Base-by-base conservation (phyloP, 1,140 invertebrate genomes). In the Paracyclopina nana region DNA sequence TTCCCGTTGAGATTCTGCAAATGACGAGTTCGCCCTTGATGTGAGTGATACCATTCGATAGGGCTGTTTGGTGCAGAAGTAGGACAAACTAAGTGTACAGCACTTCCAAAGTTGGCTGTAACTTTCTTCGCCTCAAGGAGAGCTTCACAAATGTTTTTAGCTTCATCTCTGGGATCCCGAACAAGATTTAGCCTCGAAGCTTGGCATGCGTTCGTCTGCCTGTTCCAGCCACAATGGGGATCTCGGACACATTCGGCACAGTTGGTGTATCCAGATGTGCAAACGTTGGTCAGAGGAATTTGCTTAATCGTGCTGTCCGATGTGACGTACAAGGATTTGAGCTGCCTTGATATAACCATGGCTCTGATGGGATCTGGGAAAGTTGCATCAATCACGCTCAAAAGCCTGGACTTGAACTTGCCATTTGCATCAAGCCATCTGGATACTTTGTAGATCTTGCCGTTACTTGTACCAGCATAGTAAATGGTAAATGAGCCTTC, bases 191-290 rank as follows among this genome's bases (percentile, higher is more conserved):
- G 52, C 9, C 45, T n/a, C 58, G 84, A 86, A 12, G 82, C 78
- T 57, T 78, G 75, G 65, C 84, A 88, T 27, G 75, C 75, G 52
- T 76, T 78, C 12, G 73, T 72, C 54, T 86, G 81, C 56, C 81
- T 77, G 60, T 87, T 82, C 84, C 84, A 87, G 12, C 83, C 84
- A 60, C 84, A 88, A 62, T 87, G 86, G 0, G 83, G 84, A 68
- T 88, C 84, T 57, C 78, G 75, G 18, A 84, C 80, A 65, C 83
- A 88, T 22, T 81, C 71, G 46, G 85, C 72, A 62, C 84, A 88
- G 61, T 78, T 84, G 66, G 85, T 81, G 64, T 86, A 85, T 52
- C 82, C 25, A 29, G 45, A 31, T 40, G 45, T 16, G n/a, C 45
- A 48, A 9, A 48, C 3, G 14, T 38, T 77, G n/a, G n/a, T n/a